These are phyloP conservation scores for Tetragnatha montana DNA, from an alignment of 2,888 invertebrate genomes.

Conservation along the genomic window DNA sequence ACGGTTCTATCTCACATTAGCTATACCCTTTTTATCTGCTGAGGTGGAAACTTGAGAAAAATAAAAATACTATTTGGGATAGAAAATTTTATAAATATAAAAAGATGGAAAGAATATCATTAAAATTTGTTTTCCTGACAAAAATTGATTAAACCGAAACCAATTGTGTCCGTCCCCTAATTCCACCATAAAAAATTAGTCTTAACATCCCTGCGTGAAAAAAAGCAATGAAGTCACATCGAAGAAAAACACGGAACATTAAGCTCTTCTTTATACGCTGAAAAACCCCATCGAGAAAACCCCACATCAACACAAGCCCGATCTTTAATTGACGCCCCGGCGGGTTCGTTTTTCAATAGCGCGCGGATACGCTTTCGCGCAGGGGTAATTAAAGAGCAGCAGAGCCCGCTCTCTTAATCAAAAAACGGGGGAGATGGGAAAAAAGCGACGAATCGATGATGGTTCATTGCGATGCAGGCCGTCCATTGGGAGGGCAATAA, in stretches of 20 bases:
- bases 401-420: conserved; percentile 56
- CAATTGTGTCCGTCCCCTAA: no score
- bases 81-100: no score
- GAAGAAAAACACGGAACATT: neutral
- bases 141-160: no score
- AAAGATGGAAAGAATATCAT: no score
- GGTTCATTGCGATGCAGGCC: conserved; percentile 47
- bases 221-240: no score
- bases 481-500: conserved; percentile 66
- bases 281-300: neutral
- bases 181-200: no score
- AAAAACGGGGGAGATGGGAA: conserved; percentile 5
- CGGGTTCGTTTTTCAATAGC: conserved; percentile 11
- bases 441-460: neutral
- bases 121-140: no score
- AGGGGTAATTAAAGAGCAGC: conserved; percentile 54
- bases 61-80: no score
- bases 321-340: neutral
- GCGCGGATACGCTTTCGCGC: conserved; percentile 15
- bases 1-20: no score
- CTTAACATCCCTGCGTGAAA: no score
- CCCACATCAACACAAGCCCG: neutral
- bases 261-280: neutral
- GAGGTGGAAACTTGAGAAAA: no score
- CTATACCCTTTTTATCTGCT: no score